A percentile compares a stretch with the other conserved stretches of the same genome.
Conservation (phyloP, 2,888 invertebrate species). For the Cremastobaeus sp. region DNA sequence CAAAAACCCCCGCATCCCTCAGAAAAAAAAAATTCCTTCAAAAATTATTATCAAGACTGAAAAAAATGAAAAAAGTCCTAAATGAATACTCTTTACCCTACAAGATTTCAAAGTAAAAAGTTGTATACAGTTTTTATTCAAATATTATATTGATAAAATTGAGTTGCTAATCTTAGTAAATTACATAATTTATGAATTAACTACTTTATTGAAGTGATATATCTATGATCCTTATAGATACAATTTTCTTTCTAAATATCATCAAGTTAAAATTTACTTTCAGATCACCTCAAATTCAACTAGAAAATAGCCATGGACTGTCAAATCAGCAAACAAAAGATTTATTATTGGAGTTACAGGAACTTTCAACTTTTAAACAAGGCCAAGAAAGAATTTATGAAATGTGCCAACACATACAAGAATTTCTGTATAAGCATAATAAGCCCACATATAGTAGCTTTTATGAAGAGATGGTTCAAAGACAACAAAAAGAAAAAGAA, state of each 20-base stretch:
- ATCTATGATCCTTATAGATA: too few relatives aligned
- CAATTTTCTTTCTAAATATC: not conserved
- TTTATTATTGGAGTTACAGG: conserved; percentile 82
- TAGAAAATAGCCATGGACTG: conserved; percentile 89
- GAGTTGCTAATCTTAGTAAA: too few relatives aligned
- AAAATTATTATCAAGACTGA: too few relatives aligned
- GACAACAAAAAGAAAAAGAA: conserved; percentile 84
- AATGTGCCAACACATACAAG: conserved; percentile 87
- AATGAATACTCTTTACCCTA: too few relatives aligned
- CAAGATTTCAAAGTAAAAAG: too few relatives aligned
- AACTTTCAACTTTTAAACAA: conserved; percentile 80
- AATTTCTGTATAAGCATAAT: conserved; percentile 89
- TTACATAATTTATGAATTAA: too few relatives aligned
- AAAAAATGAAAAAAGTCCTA: too few relatives aligned
- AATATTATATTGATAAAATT: not conserved
- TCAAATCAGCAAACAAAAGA: conserved; percentile 84
- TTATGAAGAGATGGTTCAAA: conserved; percentile 93
- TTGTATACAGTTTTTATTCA: not conserved
- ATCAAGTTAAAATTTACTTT: conserved; percentile 65
- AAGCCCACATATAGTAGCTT: conserved; percentile 89
- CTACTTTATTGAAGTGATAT: too few relatives aligned
- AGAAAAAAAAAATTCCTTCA: too few relatives aligned
- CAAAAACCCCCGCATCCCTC: too few relatives aligned
- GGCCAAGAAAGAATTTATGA: conserved; percentile 94
- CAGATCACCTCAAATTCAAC: conserved; percentile 84